Conservation (phyloP, 2,888 invertebrate genomes). For the Blastobasis adustella region DNA sequence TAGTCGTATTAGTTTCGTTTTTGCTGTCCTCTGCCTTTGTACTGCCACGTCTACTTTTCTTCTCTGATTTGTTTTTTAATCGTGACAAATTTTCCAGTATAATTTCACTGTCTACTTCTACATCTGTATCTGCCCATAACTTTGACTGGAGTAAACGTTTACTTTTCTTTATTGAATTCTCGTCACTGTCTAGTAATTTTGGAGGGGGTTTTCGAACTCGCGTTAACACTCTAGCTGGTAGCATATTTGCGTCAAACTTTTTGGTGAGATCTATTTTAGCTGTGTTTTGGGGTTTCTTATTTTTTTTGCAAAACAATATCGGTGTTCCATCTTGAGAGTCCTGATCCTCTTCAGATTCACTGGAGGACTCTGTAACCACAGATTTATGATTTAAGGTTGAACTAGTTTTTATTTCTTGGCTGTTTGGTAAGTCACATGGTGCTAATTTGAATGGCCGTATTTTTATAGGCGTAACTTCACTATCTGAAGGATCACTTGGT, state of each 20-base stretch:
- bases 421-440: constrained; percentile 48
- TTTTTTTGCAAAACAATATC: constrained; percentile 35
- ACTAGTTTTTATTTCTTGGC: constrained; percentile 55
- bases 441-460: constrained; percentile 33
- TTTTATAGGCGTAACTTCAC: constrained; percentile 47
- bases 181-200: constrained; percentile 29
- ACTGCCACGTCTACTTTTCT: constrained; percentile 19
- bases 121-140: constrained; percentile 39
- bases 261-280: constrained; percentile 44
- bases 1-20: background rate
- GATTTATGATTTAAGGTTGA: constrained; percentile 23
- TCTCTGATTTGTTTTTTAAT: constrained; percentile 35
- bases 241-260: constrained; percentile 34
- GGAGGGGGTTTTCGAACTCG: constrained; percentile 49
- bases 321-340: constrained; percentile 39
- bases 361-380: constrained; percentile 35
- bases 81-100: constrained; percentile 46
- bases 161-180: constrained; percentile 18
- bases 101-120: constrained; percentile 43
- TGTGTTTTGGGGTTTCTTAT: constrained; percentile 20
- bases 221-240: constrained; percentile 49
- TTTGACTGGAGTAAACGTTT: constrained; percentile 36
- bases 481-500: constrained; percentile 44
- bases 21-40: constrained; percentile 7
- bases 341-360: constrained; percentile 49